These are phyloP conservation scores for Porites rus DNA, from an alignment of 92 coral and sea anemone genomes.

Conservation along the genomic window DNA sequence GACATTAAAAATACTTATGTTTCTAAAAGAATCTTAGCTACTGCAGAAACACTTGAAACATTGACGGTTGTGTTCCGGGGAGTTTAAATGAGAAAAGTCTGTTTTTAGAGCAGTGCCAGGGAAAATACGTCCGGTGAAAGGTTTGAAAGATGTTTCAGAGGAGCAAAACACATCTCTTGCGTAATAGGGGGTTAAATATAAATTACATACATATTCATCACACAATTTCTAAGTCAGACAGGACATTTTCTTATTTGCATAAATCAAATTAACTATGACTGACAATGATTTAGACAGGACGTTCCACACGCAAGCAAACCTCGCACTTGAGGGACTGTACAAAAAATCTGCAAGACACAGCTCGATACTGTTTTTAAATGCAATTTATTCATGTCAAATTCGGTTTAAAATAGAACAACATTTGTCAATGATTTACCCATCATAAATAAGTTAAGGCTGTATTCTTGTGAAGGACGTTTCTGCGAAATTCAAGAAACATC, in stretches of 20 bases:
- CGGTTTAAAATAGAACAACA: constrained; percentile 38
- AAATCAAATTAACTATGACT: background rate
- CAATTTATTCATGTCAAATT: constrained; percentile 22
- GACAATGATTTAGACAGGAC: background rate
- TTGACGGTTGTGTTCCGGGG: too few species aligned
- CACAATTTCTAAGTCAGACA: background rate
- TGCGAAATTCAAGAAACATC: background rate
- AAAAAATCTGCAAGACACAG: background rate
- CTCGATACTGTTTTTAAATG: background rate
- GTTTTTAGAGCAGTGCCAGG: too few species aligned
- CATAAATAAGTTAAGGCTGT: background rate
- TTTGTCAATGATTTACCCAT: constrained; percentile 13
- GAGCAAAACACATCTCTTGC: background rate
- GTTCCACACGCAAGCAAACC: background rate
- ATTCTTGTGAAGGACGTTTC: background rate
- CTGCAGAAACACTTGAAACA: too few species aligned
- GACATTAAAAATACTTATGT: too few species aligned
- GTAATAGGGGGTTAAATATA: background rate
- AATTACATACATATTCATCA: background rate
- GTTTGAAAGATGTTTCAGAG: too few species aligned
- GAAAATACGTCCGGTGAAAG: too few species aligned
- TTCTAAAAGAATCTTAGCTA: too few species aligned
- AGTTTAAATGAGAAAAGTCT: too few species aligned
- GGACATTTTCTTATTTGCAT: background rate
- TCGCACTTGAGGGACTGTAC: background rate